Conservation (phyloP, 2,113 vertebrate genomes). For the Chaetodon trifascialis region DNA sequence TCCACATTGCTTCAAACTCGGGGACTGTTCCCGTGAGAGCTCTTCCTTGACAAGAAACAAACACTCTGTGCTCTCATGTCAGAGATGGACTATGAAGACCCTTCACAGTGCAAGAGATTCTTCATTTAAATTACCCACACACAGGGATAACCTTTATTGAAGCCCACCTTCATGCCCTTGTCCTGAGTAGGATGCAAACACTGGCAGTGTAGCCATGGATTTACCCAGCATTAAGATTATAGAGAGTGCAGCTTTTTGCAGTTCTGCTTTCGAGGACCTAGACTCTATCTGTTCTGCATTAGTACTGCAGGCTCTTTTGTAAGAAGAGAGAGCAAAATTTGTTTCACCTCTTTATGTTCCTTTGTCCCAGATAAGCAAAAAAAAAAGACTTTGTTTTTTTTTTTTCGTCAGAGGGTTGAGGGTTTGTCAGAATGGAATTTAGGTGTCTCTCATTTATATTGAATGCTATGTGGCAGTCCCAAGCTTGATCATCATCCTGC, state of each 20-base stretch:
- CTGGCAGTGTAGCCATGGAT: background rate
- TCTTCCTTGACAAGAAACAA: slow-evolving; percentile 46
- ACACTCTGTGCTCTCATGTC: slow-evolving; percentile 10
- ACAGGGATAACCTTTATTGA: background rate
- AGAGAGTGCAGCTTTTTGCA: background rate
- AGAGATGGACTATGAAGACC: background rate
- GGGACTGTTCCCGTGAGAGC: slow-evolving; percentile 47
- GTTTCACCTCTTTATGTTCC: background rate
- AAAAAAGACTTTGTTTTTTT: too few species aligned
- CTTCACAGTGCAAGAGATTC: background rate
- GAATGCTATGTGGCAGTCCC: background rate
- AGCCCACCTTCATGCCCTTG: background rate
- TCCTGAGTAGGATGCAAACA: background rate
- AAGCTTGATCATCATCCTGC: background rate
- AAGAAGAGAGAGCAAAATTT: background rate
- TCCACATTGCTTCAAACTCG: slow-evolving; percentile 45
- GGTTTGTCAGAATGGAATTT: background rate
- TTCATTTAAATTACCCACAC: background rate
- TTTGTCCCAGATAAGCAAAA: background rate
- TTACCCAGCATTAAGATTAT: background rate
- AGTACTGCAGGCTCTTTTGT: background rate
- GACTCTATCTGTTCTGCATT: background rate
- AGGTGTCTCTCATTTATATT: background rate
- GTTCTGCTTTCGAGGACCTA: background rate
- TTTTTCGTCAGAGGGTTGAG: background rate